These are phyloP conservation scores for Xiphophorus hellerii DNA, from an alignment of 2,113 vertebrate genomes.

Conservation along the genomic window DNA sequence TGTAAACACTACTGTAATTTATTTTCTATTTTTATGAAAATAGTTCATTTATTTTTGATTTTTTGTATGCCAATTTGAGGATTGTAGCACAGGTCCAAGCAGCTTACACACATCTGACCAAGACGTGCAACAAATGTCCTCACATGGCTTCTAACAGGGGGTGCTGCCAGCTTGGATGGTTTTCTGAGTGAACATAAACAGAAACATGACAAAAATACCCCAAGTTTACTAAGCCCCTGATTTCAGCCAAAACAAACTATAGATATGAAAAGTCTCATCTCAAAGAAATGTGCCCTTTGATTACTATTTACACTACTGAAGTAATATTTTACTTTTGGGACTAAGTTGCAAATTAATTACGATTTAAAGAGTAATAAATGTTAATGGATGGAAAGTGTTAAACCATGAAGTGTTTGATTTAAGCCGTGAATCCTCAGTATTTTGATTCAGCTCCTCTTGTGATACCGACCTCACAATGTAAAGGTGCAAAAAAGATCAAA, in stretches of 20 bases:
- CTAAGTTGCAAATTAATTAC: not conserved
- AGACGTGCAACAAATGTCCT: not conserved
- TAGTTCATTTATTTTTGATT: too few species aligned
- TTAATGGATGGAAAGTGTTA: not conserved
- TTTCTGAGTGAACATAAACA: not conserved
- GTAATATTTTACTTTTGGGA: not conserved
- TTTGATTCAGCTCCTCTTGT: slow-evolving; percentile 12
- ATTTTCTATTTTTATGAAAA: too few species aligned
- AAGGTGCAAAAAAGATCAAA: too few species aligned
- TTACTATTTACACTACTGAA: not conserved
- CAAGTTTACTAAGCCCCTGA: not conserved
- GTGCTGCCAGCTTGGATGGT: not conserved
- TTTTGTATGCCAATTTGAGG: not conserved
- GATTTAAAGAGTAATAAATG: not conserved
- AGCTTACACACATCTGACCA: not conserved
- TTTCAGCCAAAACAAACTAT: not conserved
- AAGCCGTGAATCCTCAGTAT: not conserved
- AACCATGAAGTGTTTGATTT: slow-evolving; percentile 17
- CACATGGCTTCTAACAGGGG: not conserved
- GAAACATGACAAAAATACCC: not conserved
- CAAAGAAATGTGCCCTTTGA: not conserved
- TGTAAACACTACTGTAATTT: too few species aligned
- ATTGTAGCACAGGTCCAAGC: not conserved
- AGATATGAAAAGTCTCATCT: not conserved
- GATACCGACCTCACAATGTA: not conserved